Evolutionary conservation across 2,797 vertebrate genomes (phyloP).

Genomic region (Lepus townsendii): DNA sequence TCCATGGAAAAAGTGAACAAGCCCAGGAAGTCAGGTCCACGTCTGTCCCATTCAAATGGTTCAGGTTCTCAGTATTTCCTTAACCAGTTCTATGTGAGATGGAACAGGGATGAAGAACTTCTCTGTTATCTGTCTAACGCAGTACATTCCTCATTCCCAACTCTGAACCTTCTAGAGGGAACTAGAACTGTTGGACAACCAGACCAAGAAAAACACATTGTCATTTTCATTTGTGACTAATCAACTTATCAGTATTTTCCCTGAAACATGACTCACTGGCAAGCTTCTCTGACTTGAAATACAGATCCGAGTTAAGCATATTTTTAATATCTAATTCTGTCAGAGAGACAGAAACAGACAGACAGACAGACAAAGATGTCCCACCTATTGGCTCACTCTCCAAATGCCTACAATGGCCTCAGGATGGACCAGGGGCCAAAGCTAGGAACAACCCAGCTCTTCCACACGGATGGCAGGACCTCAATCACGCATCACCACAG

Average conservation of each 20-base stretch:
- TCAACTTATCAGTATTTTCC: neutral
- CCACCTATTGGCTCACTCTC: too few relatives aligned
- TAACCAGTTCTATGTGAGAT: neutral
- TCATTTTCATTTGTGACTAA: constrained; percentile 12
- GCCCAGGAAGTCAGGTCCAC: neutral
- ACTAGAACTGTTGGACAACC: neutral
- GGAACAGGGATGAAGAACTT: neutral
- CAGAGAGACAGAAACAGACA: too few relatives aligned
- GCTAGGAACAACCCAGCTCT: too few relatives aligned
- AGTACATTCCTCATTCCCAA: constrained; percentile 5
- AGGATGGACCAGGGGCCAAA: too few relatives aligned
- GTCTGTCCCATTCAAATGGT: neutral
- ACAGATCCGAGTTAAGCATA: neutral
- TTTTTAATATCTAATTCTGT: neutral
- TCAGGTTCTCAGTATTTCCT: neutral
- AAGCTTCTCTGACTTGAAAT: constrained; percentile 37
- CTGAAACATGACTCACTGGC: constrained; percentile 22
- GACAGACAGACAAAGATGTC: too few relatives aligned
- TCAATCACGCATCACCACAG: too few relatives aligned
- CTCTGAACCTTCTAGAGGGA: neutral
- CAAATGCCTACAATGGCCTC: too few relatives aligned
- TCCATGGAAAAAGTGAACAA: constrained; percentile 28
- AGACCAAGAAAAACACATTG: neutral
- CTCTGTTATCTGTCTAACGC: constrained; percentile 43
- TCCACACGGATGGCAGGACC: too few relatives aligned